Conservation (phyloP, 2,113 vertebrate species). For the Eleginops maclovinus region DNA sequence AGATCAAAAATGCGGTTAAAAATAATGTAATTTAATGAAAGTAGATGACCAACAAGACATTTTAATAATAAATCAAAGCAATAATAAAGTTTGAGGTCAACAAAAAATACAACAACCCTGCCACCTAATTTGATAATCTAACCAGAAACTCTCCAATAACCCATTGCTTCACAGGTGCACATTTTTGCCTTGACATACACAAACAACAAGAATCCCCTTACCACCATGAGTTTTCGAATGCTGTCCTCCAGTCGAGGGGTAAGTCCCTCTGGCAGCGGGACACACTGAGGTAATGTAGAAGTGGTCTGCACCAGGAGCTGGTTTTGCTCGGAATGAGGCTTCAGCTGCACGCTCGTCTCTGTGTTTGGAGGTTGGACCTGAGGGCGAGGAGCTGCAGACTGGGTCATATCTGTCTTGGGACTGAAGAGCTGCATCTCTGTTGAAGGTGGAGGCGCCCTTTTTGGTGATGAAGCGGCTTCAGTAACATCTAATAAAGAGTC, state of each 20-base stretch:
- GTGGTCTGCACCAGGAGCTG: constrained; percentile 18
- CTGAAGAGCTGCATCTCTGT: constrained; percentile 27
- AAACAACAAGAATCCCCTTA: constrained; percentile 53
- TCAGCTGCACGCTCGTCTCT: background rate
- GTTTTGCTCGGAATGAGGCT: constrained; percentile 18
- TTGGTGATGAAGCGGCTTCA: constrained; percentile 40
- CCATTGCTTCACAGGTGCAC: background rate
- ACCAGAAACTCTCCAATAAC: too few relatives aligned
- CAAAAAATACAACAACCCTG: too few relatives aligned
- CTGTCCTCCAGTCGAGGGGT: constrained; percentile 85
- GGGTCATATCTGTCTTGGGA: background rate
- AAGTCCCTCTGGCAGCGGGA: constrained; percentile 87
- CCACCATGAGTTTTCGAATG: constrained; percentile 88
- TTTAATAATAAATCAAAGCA: too few relatives aligned
- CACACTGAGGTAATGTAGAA: background rate
- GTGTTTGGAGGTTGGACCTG: background rate
- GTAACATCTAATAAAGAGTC: constrained; percentile 86
- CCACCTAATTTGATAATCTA: too few relatives aligned
- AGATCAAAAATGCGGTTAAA: too few relatives aligned
- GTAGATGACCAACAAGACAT: too few relatives aligned
- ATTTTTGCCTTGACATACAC: background rate
- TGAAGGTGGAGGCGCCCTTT: constrained; percentile 1
- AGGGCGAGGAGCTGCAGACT: background rate
- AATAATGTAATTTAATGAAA: too few relatives aligned
- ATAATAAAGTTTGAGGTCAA: too few relatives aligned